Base-by-base conservation (phyloP, 2,797 vertebrate genomes). In the Pseudotriccus pelzelni region DNA sequence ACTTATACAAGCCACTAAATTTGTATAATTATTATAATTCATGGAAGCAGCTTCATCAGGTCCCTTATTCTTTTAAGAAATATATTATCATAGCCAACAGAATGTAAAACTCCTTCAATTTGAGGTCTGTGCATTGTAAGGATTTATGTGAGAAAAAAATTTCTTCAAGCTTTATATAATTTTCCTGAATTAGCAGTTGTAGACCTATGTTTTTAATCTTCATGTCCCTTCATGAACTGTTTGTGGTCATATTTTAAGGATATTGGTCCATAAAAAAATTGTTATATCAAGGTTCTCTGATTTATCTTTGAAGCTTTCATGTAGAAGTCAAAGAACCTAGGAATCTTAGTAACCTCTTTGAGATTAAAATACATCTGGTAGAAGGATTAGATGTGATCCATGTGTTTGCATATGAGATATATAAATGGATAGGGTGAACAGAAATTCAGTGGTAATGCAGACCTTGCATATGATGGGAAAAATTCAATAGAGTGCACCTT, bases 11-110 rank as follows among this genome's bases (percentile, higher is more conserved):
- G 32, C 39, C 77, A 94, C 19, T 49, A 56, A 80, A 84, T 94
- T 90, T 90, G 30, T 93, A n/a, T 11, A 87, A 84, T 70, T 83
- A 87, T 47, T 80, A 70, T 87, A 95, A 96, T 86, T 97, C 64
- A 93, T 24, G 6, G 80, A 96, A 93, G 58, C 52, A 96, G 30
- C 78, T 92, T 97, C 13, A 74, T 93, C 20, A 93, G 59, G 39
- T 19, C 16, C 19, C 10, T 94, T 50, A 50, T 93, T 93, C 59
- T 96, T 95, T 93, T 89, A 85, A 92, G 27, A 20, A 91, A 76
- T 87, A 52, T 52, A 63, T 92, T 96, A 79, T 44, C 43, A 90
- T 87, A 95, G 5, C 7, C 15, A 91, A 77, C 16, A 85, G 24
- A 96, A 76, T 89, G 59, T 59, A 27, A 84, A 96, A 94, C 12